Percentiles rank a stretch among this genome's conserved stretches.
Conservation (phyloP, 1,140 invertebrate species). For the Danaus plexippus region DNA sequence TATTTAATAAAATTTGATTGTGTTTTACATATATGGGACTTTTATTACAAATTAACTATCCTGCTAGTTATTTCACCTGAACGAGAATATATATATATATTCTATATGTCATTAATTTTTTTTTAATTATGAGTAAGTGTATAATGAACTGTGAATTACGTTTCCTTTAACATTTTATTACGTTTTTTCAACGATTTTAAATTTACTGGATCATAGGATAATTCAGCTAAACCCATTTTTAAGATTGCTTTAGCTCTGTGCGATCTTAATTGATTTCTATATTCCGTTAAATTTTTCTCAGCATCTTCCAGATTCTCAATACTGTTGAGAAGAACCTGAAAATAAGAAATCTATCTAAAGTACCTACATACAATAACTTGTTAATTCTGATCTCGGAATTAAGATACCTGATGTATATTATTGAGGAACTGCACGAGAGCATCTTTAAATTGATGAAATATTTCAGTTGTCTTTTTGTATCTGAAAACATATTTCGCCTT, state of each 20-base stretch:
- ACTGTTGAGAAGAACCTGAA: slow-evolving; percentile 50
- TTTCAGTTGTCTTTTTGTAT: slow-evolving; percentile 52
- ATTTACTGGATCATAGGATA: slow-evolving; percentile 32
- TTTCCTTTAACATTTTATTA: background rate
- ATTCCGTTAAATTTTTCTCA: slow-evolving; percentile 40
- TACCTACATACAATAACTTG: slow-evolving; percentile 4
- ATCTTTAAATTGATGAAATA: slow-evolving; percentile 53
- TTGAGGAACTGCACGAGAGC: slow-evolving; percentile 46
- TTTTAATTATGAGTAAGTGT: too few species aligned
- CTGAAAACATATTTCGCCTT: slow-evolving; percentile 25
- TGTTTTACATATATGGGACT: slow-evolving; percentile 51
- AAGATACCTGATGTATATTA: slow-evolving; percentile 51
- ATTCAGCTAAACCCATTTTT: slow-evolving; percentile 39
- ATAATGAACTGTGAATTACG: too few species aligned
- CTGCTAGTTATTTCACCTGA: background rate
- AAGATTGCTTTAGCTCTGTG: slow-evolving; percentile 47
- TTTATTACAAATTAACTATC: slow-evolving; percentile 31
- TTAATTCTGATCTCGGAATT: too few species aligned
- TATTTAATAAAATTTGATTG: slow-evolving; percentile 72
- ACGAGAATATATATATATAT: background rate
- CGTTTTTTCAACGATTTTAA: slow-evolving; percentile 9
- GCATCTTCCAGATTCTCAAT: slow-evolving; percentile 48
- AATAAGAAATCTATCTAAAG: slow-evolving; percentile 15
- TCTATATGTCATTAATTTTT: background rate
- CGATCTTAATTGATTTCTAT: slow-evolving; percentile 38